Evolutionary conservation across 2,888 invertebrate species (phyloP).

Genomic region (Epinotia brunnichana): DNA sequence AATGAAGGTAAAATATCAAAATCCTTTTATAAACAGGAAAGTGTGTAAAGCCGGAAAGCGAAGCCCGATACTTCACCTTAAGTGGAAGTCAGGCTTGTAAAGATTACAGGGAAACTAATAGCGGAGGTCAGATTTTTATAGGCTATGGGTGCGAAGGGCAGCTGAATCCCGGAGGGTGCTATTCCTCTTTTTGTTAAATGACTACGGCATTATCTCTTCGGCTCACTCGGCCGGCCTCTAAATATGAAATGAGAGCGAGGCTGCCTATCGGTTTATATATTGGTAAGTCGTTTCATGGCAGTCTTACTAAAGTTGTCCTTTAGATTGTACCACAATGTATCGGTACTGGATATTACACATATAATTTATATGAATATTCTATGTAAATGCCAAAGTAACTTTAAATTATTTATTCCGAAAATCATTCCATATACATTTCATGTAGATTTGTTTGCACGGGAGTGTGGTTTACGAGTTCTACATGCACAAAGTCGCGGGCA

Average conservation of each 20-base stretch:
- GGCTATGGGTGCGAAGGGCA: slow-evolving; percentile 40
- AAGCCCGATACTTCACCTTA: slow-evolving; percentile 23
- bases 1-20: background rate
- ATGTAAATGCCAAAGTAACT: too few relatives aligned
- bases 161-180: slow-evolving; percentile 25
- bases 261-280: background rate
- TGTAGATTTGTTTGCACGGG: too few relatives aligned
- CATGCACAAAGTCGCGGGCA: too few relatives aligned
- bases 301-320: background rate
- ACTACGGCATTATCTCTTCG: slow-evolving; percentile 37
- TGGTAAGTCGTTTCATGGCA: background rate
- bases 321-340: background rate
- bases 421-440: too few relatives aligned
- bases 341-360: background rate
- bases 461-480: too few relatives aligned
- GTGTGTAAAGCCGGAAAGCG: slow-evolving; percentile 16
- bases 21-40: background rate
- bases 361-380: too few relatives aligned
- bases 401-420: too few relatives aligned
- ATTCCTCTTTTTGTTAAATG: slow-evolving; percentile 41
- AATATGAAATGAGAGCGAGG: slow-evolving; percentile 21
- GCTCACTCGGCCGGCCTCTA: slow-evolving; percentile 33
- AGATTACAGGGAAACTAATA: slow-evolving; percentile 43
- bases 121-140: slow-evolving; percentile 42
- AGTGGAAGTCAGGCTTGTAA: slow-evolving; percentile 32